A percentile compares a stretch with the other conserved stretches of the same genome.
phyloP scores from a whole-genome alignment of 2,888 invertebrate species.

The Noctua janthe region DNA sequence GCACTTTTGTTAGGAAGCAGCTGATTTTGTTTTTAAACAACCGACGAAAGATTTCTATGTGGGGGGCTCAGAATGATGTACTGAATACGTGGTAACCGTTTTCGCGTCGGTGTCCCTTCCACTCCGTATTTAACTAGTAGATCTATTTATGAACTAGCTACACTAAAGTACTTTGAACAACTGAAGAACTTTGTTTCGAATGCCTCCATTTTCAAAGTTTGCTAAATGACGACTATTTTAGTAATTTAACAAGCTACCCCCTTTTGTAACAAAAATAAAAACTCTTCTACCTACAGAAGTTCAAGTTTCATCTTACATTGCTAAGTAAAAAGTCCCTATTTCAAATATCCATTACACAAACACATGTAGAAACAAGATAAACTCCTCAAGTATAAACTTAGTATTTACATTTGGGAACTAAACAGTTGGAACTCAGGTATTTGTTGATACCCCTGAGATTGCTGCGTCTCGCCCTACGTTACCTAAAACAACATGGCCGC shows the following conservation, averaged over 20 bases:
- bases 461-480: slow-evolving; percentile 1
- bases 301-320: background rate
- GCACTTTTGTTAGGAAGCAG: no score
- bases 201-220: background rate
- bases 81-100: no score
- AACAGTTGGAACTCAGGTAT: slow-evolving; percentile 48
- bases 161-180: background rate
- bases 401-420: slow-evolving; percentile 48
- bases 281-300: background rate
- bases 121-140: background rate
- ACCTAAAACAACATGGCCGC: slow-evolving; percentile 38
- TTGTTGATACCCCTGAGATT: slow-evolving; percentile 51
- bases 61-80: no score
- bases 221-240: background rate
- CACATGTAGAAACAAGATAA: slow-evolving; percentile 2
- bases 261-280: background rate
- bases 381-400: slow-evolving; percentile 14
- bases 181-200: background rate
- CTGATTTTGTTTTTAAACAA: no score
- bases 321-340: slow-evolving; percentile 14
- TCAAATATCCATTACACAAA: slow-evolving; percentile 34
- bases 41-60: no score
- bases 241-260: background rate
- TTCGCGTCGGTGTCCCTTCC: no score
- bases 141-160: background rate